These are phyloP conservation scores for Schizaphis graminum DNA, from an alignment of 2,888 invertebrate species.

Conservation along the genomic window DNA sequence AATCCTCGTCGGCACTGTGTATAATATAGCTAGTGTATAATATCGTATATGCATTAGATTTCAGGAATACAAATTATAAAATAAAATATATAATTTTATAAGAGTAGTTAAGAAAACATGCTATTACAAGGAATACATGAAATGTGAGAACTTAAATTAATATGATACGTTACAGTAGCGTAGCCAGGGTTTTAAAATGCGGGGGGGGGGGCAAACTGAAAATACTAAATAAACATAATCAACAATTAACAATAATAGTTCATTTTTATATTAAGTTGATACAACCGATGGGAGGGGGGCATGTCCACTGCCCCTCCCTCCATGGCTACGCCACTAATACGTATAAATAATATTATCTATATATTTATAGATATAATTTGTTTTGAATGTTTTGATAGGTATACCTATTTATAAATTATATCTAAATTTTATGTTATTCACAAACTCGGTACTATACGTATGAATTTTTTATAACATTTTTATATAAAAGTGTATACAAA, in stretches of 20 bases:
- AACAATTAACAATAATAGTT: too few relatives aligned
- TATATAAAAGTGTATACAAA: not conserved
- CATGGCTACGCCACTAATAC: too few relatives aligned
- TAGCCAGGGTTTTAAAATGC: too few relatives aligned
- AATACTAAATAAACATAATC: too few relatives aligned
- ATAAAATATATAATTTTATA: not conserved
- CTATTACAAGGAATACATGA: too few relatives aligned
- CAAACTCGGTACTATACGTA: not conserved
- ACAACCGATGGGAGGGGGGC: too few relatives aligned
- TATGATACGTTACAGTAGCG: not conserved
- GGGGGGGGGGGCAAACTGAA: too few relatives aligned
- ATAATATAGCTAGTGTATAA: too few relatives aligned
- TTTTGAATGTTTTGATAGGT: not conserved
- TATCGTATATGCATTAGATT: not conserved
- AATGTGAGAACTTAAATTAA: too few relatives aligned
- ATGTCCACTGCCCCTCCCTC: too few relatives aligned
- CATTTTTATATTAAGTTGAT: too few relatives aligned
- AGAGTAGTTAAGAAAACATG: not conserved
- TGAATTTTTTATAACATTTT: not conserved
- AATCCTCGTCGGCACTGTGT: too few relatives aligned
- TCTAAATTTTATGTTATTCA: not conserved
- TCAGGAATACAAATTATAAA: not conserved
- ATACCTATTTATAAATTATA: not conserved
- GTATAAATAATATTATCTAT: not conserved
- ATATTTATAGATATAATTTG: not conserved